Evolutionary conservation across 2,113 vertebrate genomes (phyloP).

Genomic region (Cervus canadensis): DNA sequence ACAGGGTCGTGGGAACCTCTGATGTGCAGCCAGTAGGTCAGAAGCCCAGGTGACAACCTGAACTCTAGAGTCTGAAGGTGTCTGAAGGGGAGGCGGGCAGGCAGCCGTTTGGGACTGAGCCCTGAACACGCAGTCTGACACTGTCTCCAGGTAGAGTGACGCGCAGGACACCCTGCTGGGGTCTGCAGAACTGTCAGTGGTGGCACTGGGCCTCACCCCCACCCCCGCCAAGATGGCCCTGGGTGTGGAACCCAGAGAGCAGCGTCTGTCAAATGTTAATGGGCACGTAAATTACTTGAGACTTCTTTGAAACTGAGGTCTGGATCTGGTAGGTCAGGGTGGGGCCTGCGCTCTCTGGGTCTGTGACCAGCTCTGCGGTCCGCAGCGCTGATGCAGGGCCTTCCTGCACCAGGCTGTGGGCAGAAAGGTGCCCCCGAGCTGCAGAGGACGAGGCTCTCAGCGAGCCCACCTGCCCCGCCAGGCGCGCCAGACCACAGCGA

Average conservation of each 20-base stretch:
- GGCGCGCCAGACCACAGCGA: not conserved
- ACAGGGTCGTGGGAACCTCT: not conserved
- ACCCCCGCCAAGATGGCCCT: too few relatives aligned
- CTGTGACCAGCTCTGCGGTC: not conserved
- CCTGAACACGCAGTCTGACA: not conserved
- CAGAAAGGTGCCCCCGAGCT: too few relatives aligned
- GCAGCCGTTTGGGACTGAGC: not conserved
- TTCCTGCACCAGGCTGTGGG: not conserved
- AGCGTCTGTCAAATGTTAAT: not conserved
- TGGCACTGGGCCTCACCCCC: rapidly evolving
- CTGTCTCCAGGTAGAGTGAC: not conserved
- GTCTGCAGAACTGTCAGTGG: rapidly evolving
- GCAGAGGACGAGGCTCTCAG: not conserved
- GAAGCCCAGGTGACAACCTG: not conserved
- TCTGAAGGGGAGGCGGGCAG: not conserved
- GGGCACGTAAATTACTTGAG: not conserved
- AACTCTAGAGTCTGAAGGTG: not conserved
- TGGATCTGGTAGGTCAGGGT: not conserved
- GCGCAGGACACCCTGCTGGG: rapidly evolving
- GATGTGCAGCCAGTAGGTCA: not conserved
- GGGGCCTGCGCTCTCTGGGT: not conserved
- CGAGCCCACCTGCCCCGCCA: not conserved
- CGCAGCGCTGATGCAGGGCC: rapidly evolving
- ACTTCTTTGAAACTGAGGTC: not conserved
- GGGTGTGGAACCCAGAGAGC: not conserved